Conservation (phyloP, 2,888 invertebrate genomes). For the Scaptomyza flava region DNA sequence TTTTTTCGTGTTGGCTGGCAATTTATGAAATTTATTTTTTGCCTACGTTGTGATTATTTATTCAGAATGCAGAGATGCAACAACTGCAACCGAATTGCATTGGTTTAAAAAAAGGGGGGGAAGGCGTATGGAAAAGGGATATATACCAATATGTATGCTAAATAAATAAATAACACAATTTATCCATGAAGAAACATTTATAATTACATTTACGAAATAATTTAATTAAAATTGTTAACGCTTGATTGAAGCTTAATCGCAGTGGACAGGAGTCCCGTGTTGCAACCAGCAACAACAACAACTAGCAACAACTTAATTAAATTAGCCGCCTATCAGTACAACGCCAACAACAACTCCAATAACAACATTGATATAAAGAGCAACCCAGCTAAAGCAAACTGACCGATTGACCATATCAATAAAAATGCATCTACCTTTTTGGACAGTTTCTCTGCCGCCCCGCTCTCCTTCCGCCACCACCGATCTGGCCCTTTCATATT, state of each 20-base stretch:
- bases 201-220: conserved; percentile 80
- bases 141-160: conserved; percentile 38
- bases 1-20: conserved; percentile 36
- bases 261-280: conserved; percentile 35
- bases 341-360: conserved; percentile 1
- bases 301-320: conserved; percentile 58
- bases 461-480: too few relatives aligned
- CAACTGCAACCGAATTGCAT: conserved; percentile 18
- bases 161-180: conserved; percentile 77
- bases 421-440: conserved; percentile 50
- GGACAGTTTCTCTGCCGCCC: not conserved
- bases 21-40: conserved; percentile 72
- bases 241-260: conserved; percentile 80
- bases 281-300: conserved; percentile 16
- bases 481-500: not conserved
- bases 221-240: conserved; percentile 81
- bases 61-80: conserved; percentile 65
- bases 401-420: conserved; percentile 62
- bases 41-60: conserved; percentile 78
- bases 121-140: not conserved
- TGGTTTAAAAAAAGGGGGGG: not conserved
- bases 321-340: conserved; percentile 65
- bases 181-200: conserved; percentile 76
- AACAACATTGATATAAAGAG: too few relatives aligned
- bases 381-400: conserved; percentile 37